These are phyloP conservation scores for Oncorhynchus masou DNA, from an alignment of 2,113 vertebrate species.

Conservation along the genomic window DNA sequence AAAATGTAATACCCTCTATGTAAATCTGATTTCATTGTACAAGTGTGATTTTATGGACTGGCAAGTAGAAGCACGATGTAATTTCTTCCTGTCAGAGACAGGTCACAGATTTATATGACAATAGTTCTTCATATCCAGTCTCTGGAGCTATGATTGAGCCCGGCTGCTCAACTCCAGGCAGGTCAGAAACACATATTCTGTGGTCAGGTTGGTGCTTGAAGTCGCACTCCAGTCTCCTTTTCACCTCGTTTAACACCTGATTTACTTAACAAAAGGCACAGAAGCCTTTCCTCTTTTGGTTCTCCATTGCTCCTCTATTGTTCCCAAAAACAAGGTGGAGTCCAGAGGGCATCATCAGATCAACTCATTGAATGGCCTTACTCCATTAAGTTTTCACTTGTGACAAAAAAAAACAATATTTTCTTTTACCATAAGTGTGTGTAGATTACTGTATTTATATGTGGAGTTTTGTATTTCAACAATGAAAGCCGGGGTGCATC, in stretches of 20 bases:
- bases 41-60: slow-evolving; percentile 34
- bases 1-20: not conserved
- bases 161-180: not conserved
- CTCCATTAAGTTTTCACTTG: not conserved
- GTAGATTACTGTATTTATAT: too few species aligned
- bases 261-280: too few species aligned
- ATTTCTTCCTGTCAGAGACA: too few species aligned
- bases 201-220: not conserved
- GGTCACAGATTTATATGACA: slow-evolving; percentile 6
- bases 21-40: not conserved
- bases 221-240: too few species aligned
- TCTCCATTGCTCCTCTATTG: not conserved
- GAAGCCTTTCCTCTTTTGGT: too few species aligned
- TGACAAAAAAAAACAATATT: too few species aligned
- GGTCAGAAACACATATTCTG: slow-evolving; percentile 2
- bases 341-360: too few species aligned
- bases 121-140: not conserved
- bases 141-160: not conserved
- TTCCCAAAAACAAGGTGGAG: too few species aligned
- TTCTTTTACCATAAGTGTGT: too few species aligned
- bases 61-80: slow-evolving; percentile 39
- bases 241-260: too few species aligned
- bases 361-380: too few species aligned
- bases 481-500: slow-evolving; percentile 1
- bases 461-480: too few species aligned